Conservation (phyloP, 2,888 invertebrate species). For the Ichneumon xanthorius region DNA sequence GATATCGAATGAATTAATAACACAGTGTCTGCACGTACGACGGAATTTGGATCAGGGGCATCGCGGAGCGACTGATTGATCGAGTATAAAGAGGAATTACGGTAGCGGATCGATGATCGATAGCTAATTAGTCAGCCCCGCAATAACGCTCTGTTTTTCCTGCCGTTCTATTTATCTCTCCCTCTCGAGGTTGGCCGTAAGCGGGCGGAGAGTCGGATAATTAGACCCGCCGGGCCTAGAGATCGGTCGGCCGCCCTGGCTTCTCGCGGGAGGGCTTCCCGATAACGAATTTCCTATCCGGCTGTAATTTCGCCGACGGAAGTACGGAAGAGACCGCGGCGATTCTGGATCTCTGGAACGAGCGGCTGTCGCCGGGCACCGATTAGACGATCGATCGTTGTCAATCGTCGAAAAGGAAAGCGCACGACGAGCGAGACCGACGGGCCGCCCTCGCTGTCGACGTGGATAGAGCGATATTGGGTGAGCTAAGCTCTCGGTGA, state of each 20-base stretch:
- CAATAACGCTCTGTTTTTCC: conserved; percentile 39
- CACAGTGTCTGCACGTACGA: no score
- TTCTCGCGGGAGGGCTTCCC: conserved; percentile 43
- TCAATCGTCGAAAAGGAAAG: conserved; percentile 65
- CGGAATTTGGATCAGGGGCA: no score
- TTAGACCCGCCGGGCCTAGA: conserved; percentile 27
- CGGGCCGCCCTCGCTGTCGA: background rate
- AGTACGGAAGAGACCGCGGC: conserved; percentile 3
- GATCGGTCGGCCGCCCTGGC: conserved; percentile 15
- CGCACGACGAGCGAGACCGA: background rate
- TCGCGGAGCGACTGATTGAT: background rate
- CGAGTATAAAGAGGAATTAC: background rate
- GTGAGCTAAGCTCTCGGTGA: conserved; percentile 36
- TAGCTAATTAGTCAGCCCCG: conserved; percentile 44
- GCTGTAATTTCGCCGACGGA: conserved; percentile 31
- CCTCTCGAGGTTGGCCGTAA: background rate
- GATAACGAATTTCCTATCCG: conserved; percentile 58
- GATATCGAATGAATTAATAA: no score
- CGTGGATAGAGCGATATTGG: conserved; percentile 36
- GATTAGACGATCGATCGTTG: conserved; percentile 72
- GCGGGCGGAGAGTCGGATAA: conserved; percentile 42
- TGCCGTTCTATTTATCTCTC: background rate
- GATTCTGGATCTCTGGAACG: conserved; percentile 26
- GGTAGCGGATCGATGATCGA: conserved; percentile 31
- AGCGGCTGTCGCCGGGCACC: conserved; percentile 46